Evolutionary conservation across 2,888 invertebrate genomes (phyloP).

Genomic region (Leptarthrus brevirostris): DNA sequence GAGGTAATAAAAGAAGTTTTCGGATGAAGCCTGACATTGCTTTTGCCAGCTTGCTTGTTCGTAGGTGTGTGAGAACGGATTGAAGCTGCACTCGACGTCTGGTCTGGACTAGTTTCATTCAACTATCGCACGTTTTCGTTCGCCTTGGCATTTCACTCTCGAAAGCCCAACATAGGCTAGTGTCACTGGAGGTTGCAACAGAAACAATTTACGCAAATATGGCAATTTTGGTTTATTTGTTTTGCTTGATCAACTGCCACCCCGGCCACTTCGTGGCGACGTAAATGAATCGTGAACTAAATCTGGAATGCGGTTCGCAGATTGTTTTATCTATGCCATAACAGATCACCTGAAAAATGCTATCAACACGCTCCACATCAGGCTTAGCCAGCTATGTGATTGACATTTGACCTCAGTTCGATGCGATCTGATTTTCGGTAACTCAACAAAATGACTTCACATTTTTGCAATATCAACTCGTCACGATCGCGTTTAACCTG

Average conservation of each 20-base stretch:
- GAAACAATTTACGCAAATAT: slow-evolving; percentile 8
- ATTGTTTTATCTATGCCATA: neutral
- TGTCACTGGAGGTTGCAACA: slow-evolving; percentile 13
- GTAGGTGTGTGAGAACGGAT: slow-evolving; percentile 26
- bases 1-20: slow-evolving; percentile 26
- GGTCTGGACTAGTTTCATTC: no score
- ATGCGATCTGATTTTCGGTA: neutral
- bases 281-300: neutral
- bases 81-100: neutral
- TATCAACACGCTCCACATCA: no score
- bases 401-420: slow-evolving; percentile 22
- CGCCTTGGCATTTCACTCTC: slow-evolving; percentile 31
- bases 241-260: neutral
- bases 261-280: neutral
- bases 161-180: slow-evolving; percentile 1
- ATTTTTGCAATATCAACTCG: slow-evolving; percentile 20
- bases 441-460: slow-evolving; percentile 10
- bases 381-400: neutral
- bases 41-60: neutral
- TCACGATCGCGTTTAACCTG: slow-evolving; percentile 17
- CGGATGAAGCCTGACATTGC: neutral
- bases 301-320: neutral
- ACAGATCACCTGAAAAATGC: no score
- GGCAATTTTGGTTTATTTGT: slow-evolving; percentile 21
- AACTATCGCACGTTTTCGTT: neutral